Evolutionary conservation across 1,140 invertebrate genomes (phyloP).

Genomic region (Ooceraea biroi): DNA sequence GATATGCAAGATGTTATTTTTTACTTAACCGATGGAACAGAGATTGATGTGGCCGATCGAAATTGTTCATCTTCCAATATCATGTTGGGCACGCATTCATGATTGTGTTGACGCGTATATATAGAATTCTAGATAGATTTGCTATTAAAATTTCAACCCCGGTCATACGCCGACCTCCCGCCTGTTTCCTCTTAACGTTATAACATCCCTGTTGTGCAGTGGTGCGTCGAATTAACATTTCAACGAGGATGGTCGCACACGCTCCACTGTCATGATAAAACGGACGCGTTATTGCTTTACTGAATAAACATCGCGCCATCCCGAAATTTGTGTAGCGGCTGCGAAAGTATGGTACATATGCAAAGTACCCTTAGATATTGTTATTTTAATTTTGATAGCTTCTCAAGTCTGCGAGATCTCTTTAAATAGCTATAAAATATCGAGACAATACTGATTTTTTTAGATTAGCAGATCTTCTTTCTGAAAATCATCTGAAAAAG

Average conservation of each 20-base stretch:
- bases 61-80: slow-evolving; percentile 19
- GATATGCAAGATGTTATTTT: slow-evolving; percentile 42
- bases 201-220: slow-evolving; percentile 5
- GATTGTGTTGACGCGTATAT: not conserved
- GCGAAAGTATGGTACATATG: slow-evolving; percentile 3
- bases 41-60: slow-evolving; percentile 4
- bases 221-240: slow-evolving; percentile 68
- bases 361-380: not conserved
- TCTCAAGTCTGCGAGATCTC: not conserved
- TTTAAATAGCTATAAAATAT: too few species aligned
- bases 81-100: not conserved
- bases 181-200: slow-evolving; percentile 28
- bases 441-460: too few species aligned
- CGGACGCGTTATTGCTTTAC: slow-evolving; percentile 63
- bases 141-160: slow-evolving; percentile 60
- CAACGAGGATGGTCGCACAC: slow-evolving; percentile 49
- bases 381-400: slow-evolving; percentile 4
- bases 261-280: slow-evolving; percentile 32
- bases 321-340: slow-evolving; percentile 47
- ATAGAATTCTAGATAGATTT: slow-evolving; percentile 50
- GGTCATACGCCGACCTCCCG: not conserved
- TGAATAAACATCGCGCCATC: slow-evolving; percentile 68
- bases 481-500: too few species aligned
- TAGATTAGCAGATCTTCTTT: too few species aligned
- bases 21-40: not conserved